Evolutionary conservation across 2,888 invertebrate genomes (phyloP), one percentile per base, ranked within the genome.

Genomic region (Drosophila emarginata): DNA sequence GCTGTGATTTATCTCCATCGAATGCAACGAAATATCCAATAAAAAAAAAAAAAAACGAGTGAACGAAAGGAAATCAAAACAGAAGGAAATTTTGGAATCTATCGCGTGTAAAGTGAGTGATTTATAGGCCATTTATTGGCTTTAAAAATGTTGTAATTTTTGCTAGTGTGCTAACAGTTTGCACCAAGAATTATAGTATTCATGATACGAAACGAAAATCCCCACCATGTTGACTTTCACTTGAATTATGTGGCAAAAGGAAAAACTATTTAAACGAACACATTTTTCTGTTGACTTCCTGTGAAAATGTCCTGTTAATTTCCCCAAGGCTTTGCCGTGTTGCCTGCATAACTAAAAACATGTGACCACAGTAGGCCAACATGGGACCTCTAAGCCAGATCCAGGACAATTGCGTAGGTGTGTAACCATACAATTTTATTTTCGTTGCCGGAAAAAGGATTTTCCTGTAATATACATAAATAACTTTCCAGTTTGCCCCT

Each of bases 1-100:
- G 66, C 54, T 71, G 77, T 83, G 82, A 83, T 83, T 83, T 85
- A 83, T 83, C 76, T 67, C 58, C 74, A 59, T 53, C 73, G 77
- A 84, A 76, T 74, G 85, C 79, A 81, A 53, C 78, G 75, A 77
- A 85, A 87, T 21, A 21, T 84, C 81, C 87, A 82, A 87, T 74
- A 54, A 51, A 6, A 37, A 52, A n/a, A 26, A 23, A 21, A 15
- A 45, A 1, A 4, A 45, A 21, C 11, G 40, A 11, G 32, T 32
- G 32, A 26, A 59, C 26, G 28, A 54, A 54, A 28, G 36, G 36
- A 18, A 54, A 23, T 54, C 66, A 71, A 73, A 58, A 57, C 61
- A 67, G 61, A 66, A 54, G 65, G 72, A 77, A 87, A 77, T 87
- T 82, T 79, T 45, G 45, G 82, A 84, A 72, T 79, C 77, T 82